Conservation (phyloP, 2,797 vertebrate genomes). For the Tenualosa thibaudeaui region DNA sequence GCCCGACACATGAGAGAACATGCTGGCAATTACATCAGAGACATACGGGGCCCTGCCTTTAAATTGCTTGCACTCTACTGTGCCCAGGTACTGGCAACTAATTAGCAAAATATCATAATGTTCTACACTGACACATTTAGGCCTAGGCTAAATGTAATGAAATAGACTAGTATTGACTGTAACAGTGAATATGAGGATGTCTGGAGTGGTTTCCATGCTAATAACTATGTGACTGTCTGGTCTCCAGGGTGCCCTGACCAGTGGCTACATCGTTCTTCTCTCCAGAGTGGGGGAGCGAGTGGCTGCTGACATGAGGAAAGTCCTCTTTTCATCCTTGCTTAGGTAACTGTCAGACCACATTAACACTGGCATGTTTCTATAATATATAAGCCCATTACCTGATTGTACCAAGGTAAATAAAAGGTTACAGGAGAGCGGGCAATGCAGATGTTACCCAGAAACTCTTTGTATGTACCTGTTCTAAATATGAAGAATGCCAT, state of each 20-base stretch:
- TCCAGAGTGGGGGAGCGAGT: slow-evolving; percentile 87
- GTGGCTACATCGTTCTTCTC: slow-evolving; percentile 89
- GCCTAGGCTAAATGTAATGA: background rate
- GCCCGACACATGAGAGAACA: slow-evolving; percentile 77
- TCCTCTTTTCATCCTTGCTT: slow-evolving; percentile 84
- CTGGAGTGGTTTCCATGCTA: background rate
- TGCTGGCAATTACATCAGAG: slow-evolving; percentile 75
- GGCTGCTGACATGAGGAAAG: slow-evolving; percentile 87
- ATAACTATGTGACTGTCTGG: slow-evolving; percentile 30
- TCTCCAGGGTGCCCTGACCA: slow-evolving; percentile 87
- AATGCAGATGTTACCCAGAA: background rate
- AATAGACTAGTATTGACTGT: background rate
- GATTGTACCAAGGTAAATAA: background rate
- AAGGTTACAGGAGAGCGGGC: background rate
- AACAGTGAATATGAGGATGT: background rate
- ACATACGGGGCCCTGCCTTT: slow-evolving; percentile 75
- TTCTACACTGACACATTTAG: background rate
- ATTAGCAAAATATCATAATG: background rate
- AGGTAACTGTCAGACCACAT: slow-evolving; percentile 65
- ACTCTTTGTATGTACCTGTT: background rate
- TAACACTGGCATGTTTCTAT: background rate
- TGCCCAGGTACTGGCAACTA: slow-evolving; percentile 74
- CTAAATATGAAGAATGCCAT: background rate
- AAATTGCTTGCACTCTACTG: slow-evolving; percentile 82
- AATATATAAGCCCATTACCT: background rate